Percentiles rank a stretch among this genome's conserved stretches.
These are phyloP conservation scores for Pterophyllum scalare DNA, from an alignment of 2,113 vertebrate species.

Conservation along the genomic window DNA sequence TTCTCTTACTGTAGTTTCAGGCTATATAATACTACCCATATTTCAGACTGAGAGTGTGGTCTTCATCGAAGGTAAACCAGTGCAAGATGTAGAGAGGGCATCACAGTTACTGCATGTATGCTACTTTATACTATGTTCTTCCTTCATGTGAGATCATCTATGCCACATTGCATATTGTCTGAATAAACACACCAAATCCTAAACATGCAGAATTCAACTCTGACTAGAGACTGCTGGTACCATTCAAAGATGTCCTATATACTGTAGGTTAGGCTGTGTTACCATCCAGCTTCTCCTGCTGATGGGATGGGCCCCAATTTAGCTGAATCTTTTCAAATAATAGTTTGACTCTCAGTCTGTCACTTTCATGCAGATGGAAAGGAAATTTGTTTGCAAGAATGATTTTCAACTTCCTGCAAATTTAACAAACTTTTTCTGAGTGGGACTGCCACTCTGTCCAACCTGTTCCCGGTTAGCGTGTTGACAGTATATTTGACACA, in stretches of 20 bases:
- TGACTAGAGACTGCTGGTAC: conserved; percentile 53
- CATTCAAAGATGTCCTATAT: conserved; percentile 35
- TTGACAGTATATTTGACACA: conserved; percentile 69
- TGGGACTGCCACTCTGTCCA: conserved; percentile 48
- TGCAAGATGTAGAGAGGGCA: conserved; percentile 42
- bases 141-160: conserved; percentile 59
- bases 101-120: conserved; percentile 43
- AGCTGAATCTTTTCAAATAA: conserved; percentile 12
- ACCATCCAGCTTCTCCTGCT: not conserved
- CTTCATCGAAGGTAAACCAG: conserved; percentile 56
- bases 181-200: conserved; percentile 56
- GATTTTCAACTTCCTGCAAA: conserved; percentile 30
- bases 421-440: conserved; percentile 46
- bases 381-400: conserved; percentile 40
- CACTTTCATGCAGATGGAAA: not conserved
- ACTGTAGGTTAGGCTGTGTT: not conserved
- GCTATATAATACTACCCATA: conserved; percentile 65
- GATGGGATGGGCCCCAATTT: not conserved
- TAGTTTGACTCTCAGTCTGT: not conserved
- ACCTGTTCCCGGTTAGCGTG: conserved; percentile 68
- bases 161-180: conserved; percentile 44
- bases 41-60: conserved; percentile 49
- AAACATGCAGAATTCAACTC: conserved; percentile 56
- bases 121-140: conserved; percentile 42
- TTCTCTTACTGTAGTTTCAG: conserved; percentile 67